Percentiles rank a stretch among this genome's conserved stretches.
Evolutionary conservation across 1,140 invertebrate species (phyloP).

Genomic region (Himalopsyche phryganea): DNA sequence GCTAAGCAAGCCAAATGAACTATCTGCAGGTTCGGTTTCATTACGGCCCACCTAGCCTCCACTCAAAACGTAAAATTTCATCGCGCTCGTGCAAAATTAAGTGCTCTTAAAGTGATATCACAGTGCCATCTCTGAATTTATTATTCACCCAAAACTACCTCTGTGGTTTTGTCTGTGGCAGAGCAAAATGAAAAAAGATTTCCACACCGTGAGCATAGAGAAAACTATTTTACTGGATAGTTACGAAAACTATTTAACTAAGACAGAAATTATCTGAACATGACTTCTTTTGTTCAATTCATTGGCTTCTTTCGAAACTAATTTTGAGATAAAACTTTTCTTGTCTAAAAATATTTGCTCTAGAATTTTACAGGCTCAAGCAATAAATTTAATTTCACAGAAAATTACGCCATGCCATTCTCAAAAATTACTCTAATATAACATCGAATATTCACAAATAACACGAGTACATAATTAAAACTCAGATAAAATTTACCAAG

Average conservation of each 20-base stretch:
- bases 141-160: constrained; percentile 28
- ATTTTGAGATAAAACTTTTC: background rate
- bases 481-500: too few relatives aligned
- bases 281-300: background rate
- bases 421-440: too few relatives aligned
- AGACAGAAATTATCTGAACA: background rate
- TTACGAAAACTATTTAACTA: too few relatives aligned
- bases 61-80: constrained; percentile 31
- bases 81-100: constrained; percentile 31
- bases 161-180: background rate
- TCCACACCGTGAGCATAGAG: too few relatives aligned
- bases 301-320: background rate
- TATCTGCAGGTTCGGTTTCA: constrained; percentile 13
- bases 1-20: background rate
- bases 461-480: too few relatives aligned
- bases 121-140: constrained; percentile 29
- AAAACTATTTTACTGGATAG: too few relatives aligned
- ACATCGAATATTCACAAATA: too few relatives aligned
- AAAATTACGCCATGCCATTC: background rate
- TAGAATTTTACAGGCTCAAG: background rate
- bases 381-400: background rate
- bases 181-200: too few relatives aligned
- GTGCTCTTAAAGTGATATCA: constrained; percentile 27
- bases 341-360: background rate
- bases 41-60: constrained; percentile 17